A percentile compares a stretch with the other conserved stretches of the same genome.
phyloP scores from a whole-genome alignment of 1,140 invertebrate species.

The Musca domestica region DNA sequence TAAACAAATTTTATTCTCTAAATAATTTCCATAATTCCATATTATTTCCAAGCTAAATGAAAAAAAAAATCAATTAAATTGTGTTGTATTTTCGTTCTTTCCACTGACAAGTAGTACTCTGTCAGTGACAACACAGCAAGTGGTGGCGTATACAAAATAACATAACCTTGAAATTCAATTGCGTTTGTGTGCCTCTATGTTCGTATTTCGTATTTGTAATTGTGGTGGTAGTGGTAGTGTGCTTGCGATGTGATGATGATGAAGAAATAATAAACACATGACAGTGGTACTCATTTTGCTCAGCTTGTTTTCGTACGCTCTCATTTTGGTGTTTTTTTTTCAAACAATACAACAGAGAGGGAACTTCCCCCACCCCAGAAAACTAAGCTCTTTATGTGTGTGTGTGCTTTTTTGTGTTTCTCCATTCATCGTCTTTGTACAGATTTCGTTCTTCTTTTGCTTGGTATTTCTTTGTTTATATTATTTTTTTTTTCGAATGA shows the following conservation, averaged over 20 bases:
- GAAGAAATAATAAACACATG: not conserved
- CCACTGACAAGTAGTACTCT: not conserved
- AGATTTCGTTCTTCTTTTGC: too few species aligned
- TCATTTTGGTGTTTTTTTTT: not conserved
- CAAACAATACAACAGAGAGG: too few species aligned
- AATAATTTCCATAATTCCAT: too few species aligned
- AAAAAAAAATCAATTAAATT: not conserved
- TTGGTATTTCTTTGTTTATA: too few species aligned
- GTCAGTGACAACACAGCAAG: not conserved
- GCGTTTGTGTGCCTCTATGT: too few species aligned
- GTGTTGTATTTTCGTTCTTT: not conserved
- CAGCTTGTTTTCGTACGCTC: not conserved
- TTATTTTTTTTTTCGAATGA: too few species aligned
- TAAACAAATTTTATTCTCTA: too few species aligned
- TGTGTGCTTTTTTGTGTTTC: too few species aligned
- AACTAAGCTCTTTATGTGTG: too few species aligned
- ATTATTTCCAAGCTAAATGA: not conserved
- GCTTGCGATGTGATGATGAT: not conserved
- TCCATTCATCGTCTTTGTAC: too few species aligned
- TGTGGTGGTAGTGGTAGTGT: not conserved
- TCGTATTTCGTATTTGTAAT: not conserved
- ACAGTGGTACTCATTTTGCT: not conserved
- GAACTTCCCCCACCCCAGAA: too few species aligned
- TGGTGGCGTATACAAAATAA: not conserved
- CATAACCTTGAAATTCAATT: conserved; percentile 16